Evolutionary conservation across 1,140 invertebrate genomes (phyloP).

Genomic region (Trinorchestia longiramus): DNA sequence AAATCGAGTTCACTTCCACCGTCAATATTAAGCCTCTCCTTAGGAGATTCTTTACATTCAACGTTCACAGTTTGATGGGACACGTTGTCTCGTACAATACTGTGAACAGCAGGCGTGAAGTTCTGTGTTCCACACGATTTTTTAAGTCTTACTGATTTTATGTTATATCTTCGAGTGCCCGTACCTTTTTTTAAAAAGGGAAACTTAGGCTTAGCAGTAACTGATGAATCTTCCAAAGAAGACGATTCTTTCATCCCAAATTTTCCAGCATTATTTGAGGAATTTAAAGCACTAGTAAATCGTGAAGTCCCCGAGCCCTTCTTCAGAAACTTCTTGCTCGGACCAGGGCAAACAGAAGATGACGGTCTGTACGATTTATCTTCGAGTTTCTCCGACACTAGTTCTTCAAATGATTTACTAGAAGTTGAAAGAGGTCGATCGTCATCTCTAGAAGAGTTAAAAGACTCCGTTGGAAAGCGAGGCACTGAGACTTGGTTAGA

Average conservation of each 20-base stretch:
- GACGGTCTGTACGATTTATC: not conserved
- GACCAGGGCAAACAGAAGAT: not conserved
- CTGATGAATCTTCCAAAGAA: not conserved
- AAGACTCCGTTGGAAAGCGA: not conserved
- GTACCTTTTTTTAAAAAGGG: not conserved
- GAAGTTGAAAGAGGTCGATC: not conserved
- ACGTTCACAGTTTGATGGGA: not conserved
- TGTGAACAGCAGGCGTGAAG: not conserved
- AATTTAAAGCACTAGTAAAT: not conserved
- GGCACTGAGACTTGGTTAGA: not conserved
- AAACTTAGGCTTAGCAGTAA: not conserved
- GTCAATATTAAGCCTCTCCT: not conserved
- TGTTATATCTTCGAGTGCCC: not conserved
- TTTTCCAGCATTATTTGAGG: not conserved
- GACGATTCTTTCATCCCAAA: not conserved
- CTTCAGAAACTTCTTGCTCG: not conserved
- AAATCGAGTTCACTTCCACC: not conserved
- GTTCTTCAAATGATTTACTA: slow-evolving; percentile 31
- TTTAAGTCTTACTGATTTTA: not conserved
- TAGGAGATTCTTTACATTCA: not conserved
- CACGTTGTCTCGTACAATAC: not conserved
- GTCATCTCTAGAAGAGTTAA: not conserved
- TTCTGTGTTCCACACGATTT: not conserved
- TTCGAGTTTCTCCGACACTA: not conserved
- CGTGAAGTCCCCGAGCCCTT: slow-evolving; percentile 2